Evolutionary conservation across 2,888 invertebrate species (phyloP).

Genomic region (Orchesella flavescens): DNA sequence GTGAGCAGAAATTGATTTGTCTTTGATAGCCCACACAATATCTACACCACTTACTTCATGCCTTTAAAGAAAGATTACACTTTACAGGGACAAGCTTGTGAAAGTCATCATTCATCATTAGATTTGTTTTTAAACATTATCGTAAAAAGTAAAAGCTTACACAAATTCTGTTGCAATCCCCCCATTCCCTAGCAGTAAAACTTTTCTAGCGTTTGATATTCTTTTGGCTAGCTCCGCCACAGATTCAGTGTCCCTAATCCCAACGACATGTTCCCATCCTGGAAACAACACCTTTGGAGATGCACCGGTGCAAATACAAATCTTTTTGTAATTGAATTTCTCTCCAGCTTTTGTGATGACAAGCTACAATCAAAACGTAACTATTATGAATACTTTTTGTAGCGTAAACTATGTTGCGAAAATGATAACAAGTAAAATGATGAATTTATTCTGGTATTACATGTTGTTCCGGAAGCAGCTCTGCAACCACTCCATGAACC

Average conservation of each 20-base stretch:
- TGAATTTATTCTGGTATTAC: constrained; percentile 69
- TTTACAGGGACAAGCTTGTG: no score
- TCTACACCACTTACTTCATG: constrained; percentile 88
- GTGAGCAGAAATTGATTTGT: constrained; percentile 92
- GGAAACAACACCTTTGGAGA: constrained; percentile 84
- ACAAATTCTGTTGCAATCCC: constrained; percentile 98
- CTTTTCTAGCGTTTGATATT: constrained; percentile 81
- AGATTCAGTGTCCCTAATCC: constrained; percentile 96
- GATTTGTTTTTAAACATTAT: no score
- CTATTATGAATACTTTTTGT: no score
- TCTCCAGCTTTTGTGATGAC: constrained; percentile 78
- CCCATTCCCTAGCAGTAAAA: constrained; percentile 95
- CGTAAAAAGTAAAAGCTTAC: constrained; percentile 73
- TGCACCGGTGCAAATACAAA: constrained; percentile 95
- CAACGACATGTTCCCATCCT: constrained; percentile 81
- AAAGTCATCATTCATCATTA: no score
- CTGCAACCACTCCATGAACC: constrained; percentile 75
- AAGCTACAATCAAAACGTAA: no score
- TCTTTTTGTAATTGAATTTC: constrained; percentile 81
- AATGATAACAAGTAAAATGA: constrained; percentile 66
- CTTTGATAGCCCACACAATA: constrained; percentile 94
- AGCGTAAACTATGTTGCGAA: no score
- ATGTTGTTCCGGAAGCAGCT: constrained; percentile 73
- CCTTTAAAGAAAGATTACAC: constrained; percentile 72
- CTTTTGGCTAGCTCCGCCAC: constrained; percentile 85